Conservation (phyloP, 2,113 vertebrate genomes). For the Brachirus orientalis region DNA sequence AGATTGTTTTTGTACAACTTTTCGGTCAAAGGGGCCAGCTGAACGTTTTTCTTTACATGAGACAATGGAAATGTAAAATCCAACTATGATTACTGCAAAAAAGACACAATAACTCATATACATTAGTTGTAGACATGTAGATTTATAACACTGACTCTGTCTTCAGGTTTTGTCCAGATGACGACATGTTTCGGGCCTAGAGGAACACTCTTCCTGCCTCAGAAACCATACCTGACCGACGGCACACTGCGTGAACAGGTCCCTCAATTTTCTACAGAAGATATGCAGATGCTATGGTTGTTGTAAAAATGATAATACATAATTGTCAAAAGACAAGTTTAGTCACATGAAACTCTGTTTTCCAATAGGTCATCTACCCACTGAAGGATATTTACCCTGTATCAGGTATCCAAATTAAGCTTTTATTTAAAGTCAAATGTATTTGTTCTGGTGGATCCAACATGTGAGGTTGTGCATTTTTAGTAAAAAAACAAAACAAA, state of each 20-base stretch:
- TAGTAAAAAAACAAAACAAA: too few species aligned
- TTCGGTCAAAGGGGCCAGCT: too few species aligned
- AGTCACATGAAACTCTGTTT: not conserved
- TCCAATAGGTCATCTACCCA: slow-evolving; percentile 93
- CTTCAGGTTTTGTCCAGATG: slow-evolving; percentile 88
- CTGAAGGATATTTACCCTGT: slow-evolving; percentile 93
- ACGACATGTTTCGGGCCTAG: slow-evolving; percentile 91
- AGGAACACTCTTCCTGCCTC: slow-evolving; percentile 93
- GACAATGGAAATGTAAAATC: too few species aligned
- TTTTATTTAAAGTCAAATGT: not conserved
- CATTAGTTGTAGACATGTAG: not conserved
- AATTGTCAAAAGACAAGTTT: too few species aligned
- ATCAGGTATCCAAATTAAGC: slow-evolving; percentile 83
- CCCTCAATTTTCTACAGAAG: not conserved
- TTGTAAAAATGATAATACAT: not conserved
- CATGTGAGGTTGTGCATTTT: too few species aligned
- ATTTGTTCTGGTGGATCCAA: not conserved
- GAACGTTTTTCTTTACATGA: too few species aligned
- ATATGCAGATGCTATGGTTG: not conserved
- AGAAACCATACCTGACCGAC: slow-evolving; percentile 94
- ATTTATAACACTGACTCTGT: not conserved
- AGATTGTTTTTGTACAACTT: too few species aligned
- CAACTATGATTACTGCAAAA: too few species aligned
- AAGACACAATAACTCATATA: too few species aligned
- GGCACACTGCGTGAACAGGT: slow-evolving; percentile 97